Evolutionary conservation across 2,888 invertebrate genomes (phyloP).

Genomic region (Xestia rhomboidea): DNA sequence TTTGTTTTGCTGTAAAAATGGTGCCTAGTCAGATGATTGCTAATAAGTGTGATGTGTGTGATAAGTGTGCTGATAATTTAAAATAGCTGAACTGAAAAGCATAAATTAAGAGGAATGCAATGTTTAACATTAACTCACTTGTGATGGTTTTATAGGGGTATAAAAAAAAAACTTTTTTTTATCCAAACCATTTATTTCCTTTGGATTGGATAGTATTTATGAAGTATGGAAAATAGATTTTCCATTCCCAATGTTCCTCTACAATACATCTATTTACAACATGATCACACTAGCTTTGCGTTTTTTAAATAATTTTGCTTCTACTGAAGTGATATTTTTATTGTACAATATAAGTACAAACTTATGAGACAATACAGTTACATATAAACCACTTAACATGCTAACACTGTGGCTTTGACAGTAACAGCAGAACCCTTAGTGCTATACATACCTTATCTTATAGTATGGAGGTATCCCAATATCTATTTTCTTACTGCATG

Average conservation of each 20-base stretch:
- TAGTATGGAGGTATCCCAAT: constrained; percentile 15
- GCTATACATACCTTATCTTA: constrained; percentile 24
- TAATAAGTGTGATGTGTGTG: neutral
- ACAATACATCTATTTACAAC: constrained; percentile 72
- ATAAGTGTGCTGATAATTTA: neutral
- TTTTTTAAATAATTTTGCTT: constrained; percentile 65
- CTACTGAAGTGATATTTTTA: constrained; percentile 59
- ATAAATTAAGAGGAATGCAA: no score
- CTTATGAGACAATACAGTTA: constrained; percentile 51
- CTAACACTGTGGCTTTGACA: constrained; percentile 33
- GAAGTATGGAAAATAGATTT: constrained; percentile 74
- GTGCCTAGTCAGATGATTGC: neutral
- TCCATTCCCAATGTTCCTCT: constrained; percentile 69
- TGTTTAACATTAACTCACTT: no score
- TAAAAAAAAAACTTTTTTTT: constrained; percentile 64
- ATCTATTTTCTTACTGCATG: constrained; percentile 7
- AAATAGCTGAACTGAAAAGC: neutral
- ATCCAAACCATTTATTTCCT: constrained; percentile 77
- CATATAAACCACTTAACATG: constrained; percentile 41
- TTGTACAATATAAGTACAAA: constrained; percentile 66
- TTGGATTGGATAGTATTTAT: constrained; percentile 76
- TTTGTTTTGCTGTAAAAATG: constrained; percentile 1
- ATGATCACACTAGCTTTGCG: constrained; percentile 72
- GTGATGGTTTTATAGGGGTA: no score
- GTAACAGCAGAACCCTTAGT: constrained; percentile 25